Evolutionary conservation across 2,113 vertebrate species (phyloP), one percentile per base, ranked within the genome.

Genomic region (Verasper variegatus): DNA sequence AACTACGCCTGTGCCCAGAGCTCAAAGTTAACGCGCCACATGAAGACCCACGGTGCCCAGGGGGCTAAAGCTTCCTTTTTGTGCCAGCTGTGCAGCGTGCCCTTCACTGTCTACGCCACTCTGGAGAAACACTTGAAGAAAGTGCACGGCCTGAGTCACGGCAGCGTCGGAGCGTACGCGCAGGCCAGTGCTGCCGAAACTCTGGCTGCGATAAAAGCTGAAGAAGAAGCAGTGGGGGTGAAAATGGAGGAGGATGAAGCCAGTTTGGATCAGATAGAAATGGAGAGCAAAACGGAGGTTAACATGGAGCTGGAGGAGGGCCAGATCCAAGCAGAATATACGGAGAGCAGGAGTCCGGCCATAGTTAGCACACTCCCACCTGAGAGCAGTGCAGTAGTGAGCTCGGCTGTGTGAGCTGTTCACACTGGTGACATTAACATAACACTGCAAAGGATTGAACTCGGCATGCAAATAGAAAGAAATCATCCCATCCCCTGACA

Each of bases 1-100:
- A 92, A 92, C 84, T 97, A 96, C 0, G 94, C 96, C 79, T 97
- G 96, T 0, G 95, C 96, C 0, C 96, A 96, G 92, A 96, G 96
- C 77, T 96, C 96, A 78, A 97, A 97, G 88, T 90, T 97, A 20
- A 97, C 96, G 0, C 95, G 96, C 27, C 96, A 97, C 92, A 96
- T 96, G 94, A 96, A 96, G 91, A 96, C 95, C 15, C 96, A 97
- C 0, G 95, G 95, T 0, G 90, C 92, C 10, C 94, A 92, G 3
- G 94, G 94, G 0, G 80, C 91, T 4, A 91, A 93, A n/a, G 89
- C 95, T 0, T 90, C 94, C 61, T 96, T 95, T 15, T 23, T 95
- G 69, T 97, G 96, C 82, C 95, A 95, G 68, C 89, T 94, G 74
- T 97, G 96, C 60, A 55, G 70, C 0, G 95, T 97, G 24, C 96